Conservation (phyloP, 2,113 vertebrate species). For the Murina feae region DNA sequence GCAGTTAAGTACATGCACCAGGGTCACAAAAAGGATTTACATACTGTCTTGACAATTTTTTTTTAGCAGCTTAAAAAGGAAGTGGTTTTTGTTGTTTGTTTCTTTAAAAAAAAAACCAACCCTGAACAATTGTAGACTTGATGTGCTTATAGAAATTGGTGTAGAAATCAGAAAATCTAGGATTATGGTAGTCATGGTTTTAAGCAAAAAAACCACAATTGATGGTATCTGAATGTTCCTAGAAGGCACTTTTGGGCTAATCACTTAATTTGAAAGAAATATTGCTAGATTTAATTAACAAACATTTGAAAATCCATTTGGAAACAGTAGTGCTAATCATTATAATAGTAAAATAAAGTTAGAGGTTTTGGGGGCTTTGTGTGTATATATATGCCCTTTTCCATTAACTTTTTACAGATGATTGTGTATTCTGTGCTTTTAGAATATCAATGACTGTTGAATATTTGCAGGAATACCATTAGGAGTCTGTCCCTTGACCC, state of each 20-base stretch:
- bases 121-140: neutral
- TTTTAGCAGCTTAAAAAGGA: neutral
- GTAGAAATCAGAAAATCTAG: conserved; percentile 1
- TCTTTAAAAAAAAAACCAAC: neutral
- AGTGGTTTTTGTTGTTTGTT: neutral
- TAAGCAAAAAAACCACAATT: neutral
- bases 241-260: neutral
- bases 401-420: neutral
- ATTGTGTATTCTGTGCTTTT: neutral
- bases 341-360: neutral
- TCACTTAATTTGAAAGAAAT: conserved; percentile 30
- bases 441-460: neutral
- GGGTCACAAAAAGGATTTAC: neutral
- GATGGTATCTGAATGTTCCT: neutral
- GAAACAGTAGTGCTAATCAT: neutral
- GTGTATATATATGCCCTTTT: neutral
- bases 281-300: conserved; percentile 33
- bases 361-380: neutral
- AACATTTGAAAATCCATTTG: neutral
- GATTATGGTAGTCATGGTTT: neutral
- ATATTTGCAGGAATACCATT: conserved; percentile 7
- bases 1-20: neutral
- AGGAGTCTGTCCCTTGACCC: neutral
- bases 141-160: conserved; percentile 6
- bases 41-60: neutral